These are phyloP conservation scores for Drosophila crucigera DNA, from an alignment of 2,888 invertebrate species.

Conservation along the genomic window DNA sequence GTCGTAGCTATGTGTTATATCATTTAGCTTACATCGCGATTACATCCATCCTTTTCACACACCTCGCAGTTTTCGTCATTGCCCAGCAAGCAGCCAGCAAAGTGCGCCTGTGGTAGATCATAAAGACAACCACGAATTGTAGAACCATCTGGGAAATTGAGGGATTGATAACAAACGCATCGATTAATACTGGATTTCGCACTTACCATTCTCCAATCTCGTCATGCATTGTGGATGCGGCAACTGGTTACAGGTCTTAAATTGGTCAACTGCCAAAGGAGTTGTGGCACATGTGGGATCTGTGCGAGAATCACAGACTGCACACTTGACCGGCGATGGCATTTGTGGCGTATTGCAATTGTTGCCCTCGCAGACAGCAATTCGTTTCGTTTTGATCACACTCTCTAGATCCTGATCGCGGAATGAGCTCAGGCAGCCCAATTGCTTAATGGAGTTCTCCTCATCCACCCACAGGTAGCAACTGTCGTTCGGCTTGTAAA, in stretches of 20 bases:
- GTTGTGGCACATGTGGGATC: slow-evolving; percentile 74
- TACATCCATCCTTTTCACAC: slow-evolving; percentile 76
- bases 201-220: slow-evolving; percentile 59
- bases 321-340: slow-evolving; percentile 62
- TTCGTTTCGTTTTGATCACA: slow-evolving; percentile 78
- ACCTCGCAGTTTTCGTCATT: slow-evolving; percentile 68
- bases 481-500: slow-evolving; percentile 75
- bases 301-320: slow-evolving; percentile 71
- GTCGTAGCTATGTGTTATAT: accelerated
- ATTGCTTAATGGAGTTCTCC: slow-evolving; percentile 64
- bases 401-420: slow-evolving; percentile 68
- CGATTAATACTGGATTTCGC: accelerated
- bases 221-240: slow-evolving; percentile 80
- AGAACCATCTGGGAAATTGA: slow-evolving; percentile 65
- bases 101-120: slow-evolving; percentile 65
- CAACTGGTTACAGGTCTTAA: slow-evolving; percentile 62
- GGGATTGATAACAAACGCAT: not conserved
- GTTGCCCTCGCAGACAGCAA: slow-evolving; percentile 73
- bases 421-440: slow-evolving; percentile 82
- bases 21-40: slow-evolving; percentile 68
- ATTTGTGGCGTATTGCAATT: slow-evolving; percentile 75
- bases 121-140: slow-evolving; percentile 79
- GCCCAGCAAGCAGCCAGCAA: slow-evolving; percentile 75
- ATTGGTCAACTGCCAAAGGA: slow-evolving; percentile 59
- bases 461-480: slow-evolving; percentile 76